Evolutionary conservation across 2,797 vertebrate genomes (phyloP), one percentile per base, ranked within the genome.

Genomic region (Sebastolobus altivelis): DNA sequence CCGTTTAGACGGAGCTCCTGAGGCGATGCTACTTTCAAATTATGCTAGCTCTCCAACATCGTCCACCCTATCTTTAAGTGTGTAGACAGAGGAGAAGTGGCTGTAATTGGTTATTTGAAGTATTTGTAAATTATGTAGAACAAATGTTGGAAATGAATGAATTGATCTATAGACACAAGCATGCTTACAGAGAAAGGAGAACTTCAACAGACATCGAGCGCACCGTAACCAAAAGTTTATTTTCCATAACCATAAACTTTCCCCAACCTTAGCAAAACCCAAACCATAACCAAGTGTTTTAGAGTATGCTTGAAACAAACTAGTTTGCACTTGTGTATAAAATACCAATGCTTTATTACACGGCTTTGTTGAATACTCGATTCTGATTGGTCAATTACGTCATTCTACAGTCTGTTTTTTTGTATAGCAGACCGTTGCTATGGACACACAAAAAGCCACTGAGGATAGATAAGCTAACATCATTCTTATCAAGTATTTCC

Each of bases 51-150:
- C 25, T 25, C 25, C 25, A 25, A 25, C 25, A 25, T 25, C 25
- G 25, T 25, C 25, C 25, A 25, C 25, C 25, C 25, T 25, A 25
- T 25, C 25, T 25, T 25, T 25, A 43, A 69, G 12, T 58, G 18
- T 14, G 29, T 29, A 60, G 27, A 27, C 46, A 66, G 37, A 71
- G 3, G 6, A 46, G 9, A 63, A 22, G 16, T 38, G 22, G 2
- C 12, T 83, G 46, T 33, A 52, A 43, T 8, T 62, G 35, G 62
- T 58, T 58, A 16, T 58, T 37, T 60, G 0, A 35, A 52, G 18
- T 59, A 20, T 31, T 75, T 79, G 63, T 49, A 33, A 27, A 35
- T 29, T 27, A 10, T 55, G 37, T 72, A 56, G 29, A 68, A 40
- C 22, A 75, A 4, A 35, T 27, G 11, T 18, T 71, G 18, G 27